Evolutionary conservation across 2,113 vertebrate species (phyloP), one percentile per base, ranked within the genome.

Genomic region (Xenus cinereus): DNA sequence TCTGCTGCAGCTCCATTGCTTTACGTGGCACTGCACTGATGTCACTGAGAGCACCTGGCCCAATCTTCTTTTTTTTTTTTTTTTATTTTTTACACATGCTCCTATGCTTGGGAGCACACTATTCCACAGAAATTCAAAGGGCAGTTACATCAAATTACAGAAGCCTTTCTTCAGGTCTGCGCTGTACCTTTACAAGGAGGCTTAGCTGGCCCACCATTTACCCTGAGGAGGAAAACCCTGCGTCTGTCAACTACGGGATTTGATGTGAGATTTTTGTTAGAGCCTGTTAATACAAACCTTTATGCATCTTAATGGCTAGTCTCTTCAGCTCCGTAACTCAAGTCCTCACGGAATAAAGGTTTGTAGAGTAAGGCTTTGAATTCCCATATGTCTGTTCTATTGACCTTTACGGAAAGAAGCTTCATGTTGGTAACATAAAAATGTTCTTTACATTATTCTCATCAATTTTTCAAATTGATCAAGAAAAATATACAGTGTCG

Each of bases 401-500:
- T 77, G 92, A 96, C 75, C 60, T 90, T 94, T 71, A 84, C 12
- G 39, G 87, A 93, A 96, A 96, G 63, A 97, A 93, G 74, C 81
- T 95, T 91, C 62, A 80, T 80, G 86, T 72, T 45, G 78, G 71
- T 87, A 95, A 91, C 68, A 83, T 74, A 76, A 86, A 93, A 94
- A 84, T 50, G 72, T 95, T 97, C 43, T 90, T 96, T 93, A 97
- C 73, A 89, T 84, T 82, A 92, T 86, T 95, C 83, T 79, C 84
- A 96, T 96, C 69, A 81, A 39, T 95, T 94, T 95, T 95, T 94
- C 84, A 96, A 97, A 97, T 57, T 84, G 85, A 93, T 86, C 74
- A 95, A 96, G 97, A 95, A 90, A 97, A 97, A 96, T 94, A 97
- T 95, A 92, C 87, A 97, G 80, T 64, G 92, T 96, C 74, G 35